Percentiles rank a stretch among this genome's conserved stretches.
Evolutionary conservation across 2,797 vertebrate species (phyloP).

Genomic region (Chrysocyon brachyurus): DNA sequence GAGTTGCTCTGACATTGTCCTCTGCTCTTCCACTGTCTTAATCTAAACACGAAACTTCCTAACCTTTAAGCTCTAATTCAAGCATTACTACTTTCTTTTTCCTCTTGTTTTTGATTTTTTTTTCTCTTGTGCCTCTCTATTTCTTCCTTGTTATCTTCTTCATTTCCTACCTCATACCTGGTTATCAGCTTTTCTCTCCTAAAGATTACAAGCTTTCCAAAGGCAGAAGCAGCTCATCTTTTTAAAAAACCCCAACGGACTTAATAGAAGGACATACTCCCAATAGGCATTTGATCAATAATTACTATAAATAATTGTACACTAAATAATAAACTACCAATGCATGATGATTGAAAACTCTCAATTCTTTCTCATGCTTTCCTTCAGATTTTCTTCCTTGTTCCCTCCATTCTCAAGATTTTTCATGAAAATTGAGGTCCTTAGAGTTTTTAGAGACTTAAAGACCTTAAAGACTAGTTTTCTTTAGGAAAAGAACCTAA

Average conservation of each 20-base stretch:
- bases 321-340: neutral
- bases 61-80: neutral
- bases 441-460: neutral
- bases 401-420: neutral
- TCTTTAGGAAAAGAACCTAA: neutral
- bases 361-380: neutral
- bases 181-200: neutral
- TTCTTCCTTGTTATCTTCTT: neutral
- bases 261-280: neutral
- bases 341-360: neutral
- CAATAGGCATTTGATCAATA: neutral
- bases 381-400: neutral
- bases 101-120: neutral
- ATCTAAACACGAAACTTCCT: neutral
- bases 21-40: neutral
- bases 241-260: neutral
- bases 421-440: neutral
- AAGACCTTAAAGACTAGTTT: constrained; percentile 6
- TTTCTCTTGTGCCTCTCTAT: neutral
- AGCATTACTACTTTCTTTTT: neutral
- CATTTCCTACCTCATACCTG: neutral
- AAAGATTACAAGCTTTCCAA: neutral
- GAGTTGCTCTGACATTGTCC: neutral
- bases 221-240: neutral
- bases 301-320: neutral